Percentiles rank a stretch among this genome's conserved stretches.
Conservation (phyloP, 2,888 invertebrate genomes). For the Anoncus sp. region DNA sequence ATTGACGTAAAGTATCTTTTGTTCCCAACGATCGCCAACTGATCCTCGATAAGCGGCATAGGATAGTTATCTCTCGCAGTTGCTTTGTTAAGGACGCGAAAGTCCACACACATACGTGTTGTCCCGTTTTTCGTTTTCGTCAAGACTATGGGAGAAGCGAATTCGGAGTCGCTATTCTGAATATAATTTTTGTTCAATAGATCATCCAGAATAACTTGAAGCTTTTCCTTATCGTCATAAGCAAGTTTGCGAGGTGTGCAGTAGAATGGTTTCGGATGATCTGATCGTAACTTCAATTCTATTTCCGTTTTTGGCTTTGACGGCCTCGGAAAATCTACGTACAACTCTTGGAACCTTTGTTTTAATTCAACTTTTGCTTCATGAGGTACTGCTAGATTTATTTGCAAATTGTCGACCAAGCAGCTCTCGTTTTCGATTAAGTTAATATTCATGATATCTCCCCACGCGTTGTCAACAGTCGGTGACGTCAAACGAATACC, state of each 20-base stretch:
- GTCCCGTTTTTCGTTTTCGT: conserved; percentile 55
- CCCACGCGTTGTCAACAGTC: conserved; percentile 6
- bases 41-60: conserved; percentile 65
- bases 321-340: conserved; percentile 25
- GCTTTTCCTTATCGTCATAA: conserved; percentile 55
- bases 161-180: conserved; percentile 55
- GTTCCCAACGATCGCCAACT: conserved; percentile 50
- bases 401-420: conserved; percentile 13
- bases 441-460: conserved; percentile 40
- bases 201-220: conserved; percentile 59
- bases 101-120: conserved; percentile 58
- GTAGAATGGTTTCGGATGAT: conserved; percentile 42
- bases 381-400: conserved; percentile 25
- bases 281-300: conserved; percentile 30
- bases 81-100: conserved; percentile 58
- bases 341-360: conserved; percentile 36
- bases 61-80: conserved; percentile 63
- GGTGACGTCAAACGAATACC: conserved; percentile 35
- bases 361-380: conserved; percentile 29
- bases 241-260: conserved; percentile 58
- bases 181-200: conserved; percentile 52
- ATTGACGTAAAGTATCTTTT: conserved; percentile 64
- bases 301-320: conserved; percentile 34
- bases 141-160: conserved; percentile 60
- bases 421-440: conserved; percentile 1